Evolutionary conservation across 2,888 invertebrate genomes (phyloP).

Genomic region (Harpalus rubripes): DNA sequence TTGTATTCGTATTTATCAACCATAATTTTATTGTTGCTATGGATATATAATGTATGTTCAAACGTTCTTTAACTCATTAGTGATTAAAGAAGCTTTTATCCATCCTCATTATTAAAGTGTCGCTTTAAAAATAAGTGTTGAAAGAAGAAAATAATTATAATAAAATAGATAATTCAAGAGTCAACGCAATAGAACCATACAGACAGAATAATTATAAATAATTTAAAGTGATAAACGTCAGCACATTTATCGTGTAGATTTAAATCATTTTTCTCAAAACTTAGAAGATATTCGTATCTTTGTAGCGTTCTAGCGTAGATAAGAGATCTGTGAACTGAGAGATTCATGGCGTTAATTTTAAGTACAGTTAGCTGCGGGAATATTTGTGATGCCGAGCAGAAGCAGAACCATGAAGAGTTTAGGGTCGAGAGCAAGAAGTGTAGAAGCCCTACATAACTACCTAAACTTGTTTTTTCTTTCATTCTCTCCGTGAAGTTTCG

Average conservation of each 20-base stretch:
- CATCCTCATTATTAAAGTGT: too few species aligned
- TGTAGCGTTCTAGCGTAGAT: conserved; percentile 31
- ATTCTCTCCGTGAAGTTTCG: conserved; percentile 50
- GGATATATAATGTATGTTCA: too few species aligned
- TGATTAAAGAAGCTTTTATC: too few species aligned
- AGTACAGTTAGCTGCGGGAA: conserved; percentile 60
- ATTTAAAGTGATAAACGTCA: too few species aligned
- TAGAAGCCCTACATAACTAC: conserved; percentile 55
- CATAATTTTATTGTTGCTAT: too few species aligned
- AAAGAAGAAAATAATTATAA: too few species aligned
- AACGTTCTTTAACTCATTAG: too few species aligned
- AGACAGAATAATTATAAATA: too few species aligned
- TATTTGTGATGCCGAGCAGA: conserved; percentile 57
- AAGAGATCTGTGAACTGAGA: conserved; percentile 49
- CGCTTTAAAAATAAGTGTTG: too few species aligned
- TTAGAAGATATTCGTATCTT: not conserved
- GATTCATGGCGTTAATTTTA: conserved; percentile 64
- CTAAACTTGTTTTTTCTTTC: conserved; percentile 65
- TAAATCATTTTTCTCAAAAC: not conserved
- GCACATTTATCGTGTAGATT: not conserved
- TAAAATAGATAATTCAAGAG: too few species aligned
- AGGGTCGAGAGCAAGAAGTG: conserved; percentile 38
- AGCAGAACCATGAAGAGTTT: conserved; percentile 15
- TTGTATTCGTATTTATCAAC: too few species aligned
- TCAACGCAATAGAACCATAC: too few species aligned